These are phyloP conservation scores for Heliconius aoede DNA, from an alignment of 2,888 invertebrate genomes.

Conservation along the genomic window DNA sequence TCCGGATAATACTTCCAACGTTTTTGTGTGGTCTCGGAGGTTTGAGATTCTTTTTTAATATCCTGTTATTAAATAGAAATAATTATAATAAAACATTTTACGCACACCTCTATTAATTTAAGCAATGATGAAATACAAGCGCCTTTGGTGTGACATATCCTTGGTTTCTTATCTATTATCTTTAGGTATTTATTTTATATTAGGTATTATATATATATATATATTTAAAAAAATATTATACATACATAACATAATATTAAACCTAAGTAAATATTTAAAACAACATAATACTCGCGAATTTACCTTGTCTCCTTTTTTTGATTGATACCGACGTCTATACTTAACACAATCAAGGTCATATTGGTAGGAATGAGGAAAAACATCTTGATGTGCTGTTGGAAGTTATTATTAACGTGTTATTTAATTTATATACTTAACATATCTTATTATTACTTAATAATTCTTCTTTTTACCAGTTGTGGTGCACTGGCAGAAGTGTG, in stretches of 20 bases:
- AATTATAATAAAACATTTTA: too few relatives aligned
- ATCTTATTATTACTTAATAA: slow-evolving; percentile 15
- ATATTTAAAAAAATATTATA: too few relatives aligned
- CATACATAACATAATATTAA: too few relatives aligned
- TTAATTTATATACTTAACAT: background rate
- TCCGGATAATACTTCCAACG: slow-evolving; percentile 82
- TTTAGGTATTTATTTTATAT: too few relatives aligned
- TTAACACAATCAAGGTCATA: slow-evolving; percentile 83
- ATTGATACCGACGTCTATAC: slow-evolving; percentile 65
- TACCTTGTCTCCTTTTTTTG: slow-evolving; percentile 50
- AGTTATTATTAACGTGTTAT: slow-evolving; percentile 12
- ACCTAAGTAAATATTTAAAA: background rate
- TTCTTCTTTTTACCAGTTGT: too few relatives aligned
- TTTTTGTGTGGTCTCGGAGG: slow-evolving; percentile 61
- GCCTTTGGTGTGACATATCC: background rate
- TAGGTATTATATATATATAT: too few relatives aligned
- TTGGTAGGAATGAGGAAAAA: slow-evolving; percentile 83
- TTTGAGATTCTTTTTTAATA: slow-evolving; percentile 55
- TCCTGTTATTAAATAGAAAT: slow-evolving; percentile 38
- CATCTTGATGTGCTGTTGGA: slow-evolving; percentile 66
- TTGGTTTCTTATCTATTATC: background rate
- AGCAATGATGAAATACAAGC: background rate
- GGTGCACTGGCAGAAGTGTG: too few relatives aligned
- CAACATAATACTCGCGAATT: slow-evolving; percentile 7
- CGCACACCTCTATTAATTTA: background rate